Percentiles rank a stretch among this genome's conserved stretches.
Conservation (phyloP, 1,140 invertebrate species). For the Aleiodes sp. region DNA sequence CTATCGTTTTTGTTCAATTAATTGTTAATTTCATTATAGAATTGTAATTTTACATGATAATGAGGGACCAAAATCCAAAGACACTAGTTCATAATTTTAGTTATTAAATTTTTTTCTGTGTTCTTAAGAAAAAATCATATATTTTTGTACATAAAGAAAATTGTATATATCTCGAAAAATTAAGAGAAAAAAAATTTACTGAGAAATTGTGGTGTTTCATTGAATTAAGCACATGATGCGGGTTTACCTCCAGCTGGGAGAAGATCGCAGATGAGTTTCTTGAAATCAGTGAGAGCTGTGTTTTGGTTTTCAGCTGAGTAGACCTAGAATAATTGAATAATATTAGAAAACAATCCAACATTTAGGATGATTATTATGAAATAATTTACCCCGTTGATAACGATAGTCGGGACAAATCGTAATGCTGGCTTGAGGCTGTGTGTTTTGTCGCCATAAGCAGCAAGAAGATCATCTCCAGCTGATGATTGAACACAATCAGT, state of each 20-base stretch:
- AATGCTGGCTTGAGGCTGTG: slow-evolving; percentile 64
- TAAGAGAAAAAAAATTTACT: neutral
- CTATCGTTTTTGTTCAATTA: slow-evolving; percentile 12
- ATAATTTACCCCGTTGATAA: slow-evolving; percentile 60
- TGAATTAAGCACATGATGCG: neutral
- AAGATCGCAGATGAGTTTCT: neutral
- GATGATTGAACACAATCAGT: slow-evolving; percentile 51
- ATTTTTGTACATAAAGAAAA: slow-evolving; percentile 47
- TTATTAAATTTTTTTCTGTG: slow-evolving; percentile 16
- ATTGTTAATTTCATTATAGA: neutral
- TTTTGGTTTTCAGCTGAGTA: neutral
- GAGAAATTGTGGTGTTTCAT: neutral
- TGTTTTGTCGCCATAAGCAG: slow-evolving; percentile 68
- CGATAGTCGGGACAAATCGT: slow-evolving; percentile 71
- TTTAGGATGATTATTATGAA: neutral
- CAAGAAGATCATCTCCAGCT: slow-evolving; percentile 65
- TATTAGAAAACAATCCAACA: too few relatives aligned
- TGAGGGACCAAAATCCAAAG: slow-evolving; percentile 34
- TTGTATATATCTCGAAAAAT: slow-evolving; percentile 44
- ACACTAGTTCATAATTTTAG: slow-evolving; percentile 28
- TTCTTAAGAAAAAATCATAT: slow-evolving; percentile 38
- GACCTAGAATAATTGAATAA: neutral
- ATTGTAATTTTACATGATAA: neutral
- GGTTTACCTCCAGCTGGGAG: neutral
- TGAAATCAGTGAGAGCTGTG: neutral